Base-by-base conservation (phyloP, 2,888 invertebrate genomes). In the Eupeodes latifasciatus region DNA sequence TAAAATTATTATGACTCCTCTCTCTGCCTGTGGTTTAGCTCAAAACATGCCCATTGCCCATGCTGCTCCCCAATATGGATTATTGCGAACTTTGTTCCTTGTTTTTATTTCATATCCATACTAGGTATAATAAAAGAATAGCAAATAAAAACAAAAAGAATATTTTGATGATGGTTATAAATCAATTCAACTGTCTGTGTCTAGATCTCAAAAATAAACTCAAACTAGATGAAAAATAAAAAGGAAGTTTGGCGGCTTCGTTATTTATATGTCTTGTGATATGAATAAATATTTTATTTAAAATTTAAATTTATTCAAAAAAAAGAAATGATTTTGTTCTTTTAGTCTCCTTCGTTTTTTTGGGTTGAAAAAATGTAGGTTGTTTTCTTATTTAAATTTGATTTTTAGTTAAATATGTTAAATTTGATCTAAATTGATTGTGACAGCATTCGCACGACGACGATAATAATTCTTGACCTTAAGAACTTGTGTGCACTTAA, bases 61-160 rank as follows among this genome's bases (percentile, higher is more conserved):
- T 57, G 57, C 79, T 86, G 74, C 82, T 86, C 82, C 82, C 79
- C 59, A 67, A 82, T 87, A 83, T 83, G 69, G 79, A 19, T 87
- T 80, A 19, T 87, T 80, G 86, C 72, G 71, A 76, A 66, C 76
- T 83, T 75, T 69, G 57, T 7, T 44, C 4, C 6, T 49, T 27
- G 11, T 19, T 34, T n/a, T 34, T 34, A 71, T 36, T 61, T 36
- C 40, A 7, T 7, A 47, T 44, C 12, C 1, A 12, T 74, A 59
- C 72, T 53, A 76, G 57, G n/a, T 40, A 49, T 14, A 61, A n/a
- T 47, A 81, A 55, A 75, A 47, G 53, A 69, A 72, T 40, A n/a
- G n/a, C 5, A 51, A 55, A 72, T 53, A 81, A 71, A 81, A 66
- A 78, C 61, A 78, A 71, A 78, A 71, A 57, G 75, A 86, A 61